phyloP scores from a whole-genome alignment of 2,113 vertebrate genomes.

The Scortum barcoo region DNA sequence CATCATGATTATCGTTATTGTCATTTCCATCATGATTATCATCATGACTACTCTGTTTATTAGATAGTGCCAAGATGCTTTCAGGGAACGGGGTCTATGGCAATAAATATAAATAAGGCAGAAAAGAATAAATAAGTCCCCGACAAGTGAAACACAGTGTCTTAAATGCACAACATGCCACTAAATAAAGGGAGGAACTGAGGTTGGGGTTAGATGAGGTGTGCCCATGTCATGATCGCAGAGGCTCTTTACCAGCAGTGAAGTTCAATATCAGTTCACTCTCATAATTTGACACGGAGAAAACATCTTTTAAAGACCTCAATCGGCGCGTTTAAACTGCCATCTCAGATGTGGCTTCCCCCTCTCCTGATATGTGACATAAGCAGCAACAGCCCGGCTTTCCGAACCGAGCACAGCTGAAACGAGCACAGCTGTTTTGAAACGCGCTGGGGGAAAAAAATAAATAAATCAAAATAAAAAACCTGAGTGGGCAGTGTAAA shows the following conservation, averaged over 20 bases:
- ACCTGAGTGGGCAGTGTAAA: conserved; percentile 45
- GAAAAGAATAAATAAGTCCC: conserved; percentile 64
- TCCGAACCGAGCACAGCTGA: conserved; percentile 7
- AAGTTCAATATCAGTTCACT: conserved; percentile 29
- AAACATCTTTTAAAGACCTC: conserved; percentile 28
- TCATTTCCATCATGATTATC: conserved; percentile 31
- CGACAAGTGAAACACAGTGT: conserved; percentile 28
- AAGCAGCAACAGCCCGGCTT: conserved; percentile 11
- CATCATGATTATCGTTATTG: conserved; percentile 32
- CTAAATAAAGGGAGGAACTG: conserved; percentile 14
- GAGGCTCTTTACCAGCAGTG: conserved; percentile 29
- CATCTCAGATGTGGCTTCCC: conserved; percentile 30
- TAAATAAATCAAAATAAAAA: conserved; percentile 38
- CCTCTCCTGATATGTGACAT: conserved; percentile 16
- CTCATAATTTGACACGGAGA: not conserved
- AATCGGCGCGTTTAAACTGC: conserved; percentile 28
- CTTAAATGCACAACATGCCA: conserved; percentile 42
- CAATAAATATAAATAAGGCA: conserved; percentile 77
- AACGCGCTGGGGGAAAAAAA: too few relatives aligned
- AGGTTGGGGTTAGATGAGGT: conserved; percentile 38
- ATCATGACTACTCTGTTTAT: conserved; percentile 26
- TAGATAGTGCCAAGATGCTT: conserved; percentile 50
- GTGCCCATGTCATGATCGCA: conserved; percentile 10
- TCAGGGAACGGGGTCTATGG: conserved; percentile 47
- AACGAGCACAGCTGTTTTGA: conserved; percentile 25